Base-by-base conservation (phyloP, 2,113 vertebrate genomes). In the Pseudopipra pipra region DNA sequence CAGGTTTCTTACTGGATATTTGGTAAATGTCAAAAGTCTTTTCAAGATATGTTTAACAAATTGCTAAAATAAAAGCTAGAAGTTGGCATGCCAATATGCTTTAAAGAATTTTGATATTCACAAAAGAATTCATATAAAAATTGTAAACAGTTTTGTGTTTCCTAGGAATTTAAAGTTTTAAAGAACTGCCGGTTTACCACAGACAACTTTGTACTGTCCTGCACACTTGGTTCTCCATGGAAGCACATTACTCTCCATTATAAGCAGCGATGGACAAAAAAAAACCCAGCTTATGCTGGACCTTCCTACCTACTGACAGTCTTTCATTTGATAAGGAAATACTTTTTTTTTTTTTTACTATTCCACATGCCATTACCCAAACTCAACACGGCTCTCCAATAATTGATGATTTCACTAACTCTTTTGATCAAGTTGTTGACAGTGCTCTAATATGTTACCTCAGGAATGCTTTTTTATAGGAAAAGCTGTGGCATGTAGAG, bases 111-210 rank as follows among this genome's bases (percentile, higher is more conserved):
- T 77, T 58, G 3, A 14, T 76, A 51, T 70, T 77, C 58, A 15
- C 39, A 25, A 55, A 76, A 82, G 35, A 77, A 87, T 25, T 80
- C 31, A 63, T 71, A 51, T 24, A 65, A 86, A 89, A 73, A 68
- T 46, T 55, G 17, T 94, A 77, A 95, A 84, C 39, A 95, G 94
- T 89, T 84, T 88, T 95, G 28, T 95, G 16, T 95, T 95, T 93
- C 93, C 76, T 95, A 97, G 94, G 93, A 63, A 77, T 78, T 52
- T 95, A 89, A 95, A 71, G 27, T 92, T 62, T 77, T 96, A 88
- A 92, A 74, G 96, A 88, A 51, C 51, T 66, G 27, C 59, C 0
- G 39, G 62, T 80, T 52, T 90, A 66, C 77, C 94, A 80, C 46
- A 80, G 82, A 86, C 58, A 88, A 35, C 86, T 87, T 79, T 77